Evolutionary conservation across 2,797 vertebrate species (phyloP), one percentile per base, ranked within the genome.

Genomic region (Cuculus canorus): DNA sequence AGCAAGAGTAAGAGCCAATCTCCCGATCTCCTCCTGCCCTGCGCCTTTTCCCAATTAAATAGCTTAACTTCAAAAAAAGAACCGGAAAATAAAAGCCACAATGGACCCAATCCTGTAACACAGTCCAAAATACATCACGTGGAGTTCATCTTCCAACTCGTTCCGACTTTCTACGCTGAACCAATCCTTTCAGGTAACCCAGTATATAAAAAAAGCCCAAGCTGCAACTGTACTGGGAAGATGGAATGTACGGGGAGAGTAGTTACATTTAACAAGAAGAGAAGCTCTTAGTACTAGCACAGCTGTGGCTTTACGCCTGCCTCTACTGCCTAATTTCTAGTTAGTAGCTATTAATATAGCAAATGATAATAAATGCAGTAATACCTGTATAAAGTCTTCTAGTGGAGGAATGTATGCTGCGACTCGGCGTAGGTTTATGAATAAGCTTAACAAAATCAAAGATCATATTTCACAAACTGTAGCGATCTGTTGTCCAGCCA

Each of bases 361-460:
- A 94, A 97, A 96, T 86, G 77, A 93, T 96, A 97, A 96, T 95
- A 96, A 97, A 96, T 76, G 96, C 96, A 88, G 93, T 94, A 95
- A 98, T 96, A 98, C 98, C 98, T 98, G 98, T 96, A 97, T 96
- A 96, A 96, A 97, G 97, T 97, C 98, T 95, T 97, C 97, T 98
- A 98, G 80, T 91, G 98, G 98, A 99, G 99, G 99, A 99, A 99
- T 99, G 99, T 99, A 95, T 97, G 97, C 97, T 97, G 98, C 98
- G 70, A 88, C 98, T 97, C 88, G 98, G 97, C 97, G 73, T 97
- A 97, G 97, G 97, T 93, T 94, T 95, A 93, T 53, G 96, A 97
- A 88, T 82, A 97, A 94, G 96, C 95, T 64, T 93, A 76, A 72
- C 64, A 95, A 61, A 88, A 88, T 7, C 23, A 91, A 95, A 92